Conservation (phyloP, 2,113 vertebrate genomes). For the Oryzias melastigma region DNA sequence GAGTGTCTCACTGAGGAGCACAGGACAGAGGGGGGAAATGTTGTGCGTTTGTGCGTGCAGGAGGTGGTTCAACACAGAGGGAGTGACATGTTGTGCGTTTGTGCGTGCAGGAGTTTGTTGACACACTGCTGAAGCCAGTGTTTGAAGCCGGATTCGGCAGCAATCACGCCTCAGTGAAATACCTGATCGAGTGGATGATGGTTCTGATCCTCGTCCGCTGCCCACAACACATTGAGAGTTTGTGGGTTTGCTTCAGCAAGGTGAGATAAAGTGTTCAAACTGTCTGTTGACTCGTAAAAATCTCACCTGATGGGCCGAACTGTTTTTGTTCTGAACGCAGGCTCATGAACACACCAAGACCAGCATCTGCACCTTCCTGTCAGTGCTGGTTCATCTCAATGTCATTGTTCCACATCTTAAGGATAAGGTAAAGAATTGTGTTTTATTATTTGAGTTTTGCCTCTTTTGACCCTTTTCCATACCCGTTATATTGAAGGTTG, state of each 20-base stretch:
- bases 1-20: slow-evolving; percentile 39
- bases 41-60: slow-evolving; percentile 58
- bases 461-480: not conserved
- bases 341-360: slow-evolving; percentile 90
- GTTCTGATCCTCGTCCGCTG: slow-evolving; percentile 84
- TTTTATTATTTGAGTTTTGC: not conserved
- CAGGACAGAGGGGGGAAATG: too few species aligned
- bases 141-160: slow-evolving; percentile 86
- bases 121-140: slow-evolving; percentile 73
- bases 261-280: slow-evolving; percentile 71
- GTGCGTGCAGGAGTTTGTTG: slow-evolving; percentile 81
- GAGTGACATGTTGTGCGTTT: not conserved
- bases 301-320: not conserved
- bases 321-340: slow-evolving; percentile 65
- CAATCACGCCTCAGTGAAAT: slow-evolving; percentile 96
- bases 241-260: slow-evolving; percentile 87
- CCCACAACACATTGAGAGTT: slow-evolving; percentile 82
- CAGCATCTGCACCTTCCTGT: slow-evolving; percentile 90
- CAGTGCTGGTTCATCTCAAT: slow-evolving; percentile 87
- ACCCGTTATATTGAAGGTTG: slow-evolving; percentile 63
- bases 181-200: slow-evolving; percentile 91
- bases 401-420: slow-evolving; percentile 79
- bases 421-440: slow-evolving; percentile 74
- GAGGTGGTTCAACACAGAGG: slow-evolving; percentile 72
- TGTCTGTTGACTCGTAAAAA: not conserved